These are phyloP conservation scores for Andrena praecox DNA, from an alignment of 2,888 invertebrate species.

Conservation along the genomic window DNA sequence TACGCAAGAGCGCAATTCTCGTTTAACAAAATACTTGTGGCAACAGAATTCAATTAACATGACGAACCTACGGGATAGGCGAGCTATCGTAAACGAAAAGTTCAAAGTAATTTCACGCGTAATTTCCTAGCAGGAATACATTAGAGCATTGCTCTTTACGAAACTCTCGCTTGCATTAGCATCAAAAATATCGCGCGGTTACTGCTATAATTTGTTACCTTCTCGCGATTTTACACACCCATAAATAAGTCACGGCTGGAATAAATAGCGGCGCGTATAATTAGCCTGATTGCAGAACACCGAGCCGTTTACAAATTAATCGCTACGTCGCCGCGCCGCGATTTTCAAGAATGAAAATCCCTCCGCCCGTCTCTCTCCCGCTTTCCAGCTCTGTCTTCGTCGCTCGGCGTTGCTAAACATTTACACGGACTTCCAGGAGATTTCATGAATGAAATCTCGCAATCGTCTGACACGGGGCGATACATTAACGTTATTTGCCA, in stretches of 20 bases:
- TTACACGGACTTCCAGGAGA: slow-evolving; percentile 33
- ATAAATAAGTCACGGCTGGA: slow-evolving; percentile 27
- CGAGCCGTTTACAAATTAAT: slow-evolving; percentile 6
- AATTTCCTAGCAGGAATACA: slow-evolving; percentile 6
- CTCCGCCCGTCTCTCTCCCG: neutral
- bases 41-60: slow-evolving; percentile 14
- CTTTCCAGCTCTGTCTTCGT: neutral
- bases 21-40: neutral
- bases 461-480: slow-evolving; percentile 63
- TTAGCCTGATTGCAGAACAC: slow-evolving; percentile 17
- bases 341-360: slow-evolving; percentile 33
- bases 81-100: slow-evolving; percentile 14
- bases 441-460: slow-evolving; percentile 72
- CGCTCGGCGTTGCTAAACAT: slow-evolving; percentile 23
- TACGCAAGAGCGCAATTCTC: neutral
- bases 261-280: slow-evolving; percentile 18
- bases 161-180: neutral
- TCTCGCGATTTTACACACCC: neutral
- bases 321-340: neutral
- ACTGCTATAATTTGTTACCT: neutral
- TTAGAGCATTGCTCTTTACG: neutral
- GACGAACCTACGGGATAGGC: neutral
- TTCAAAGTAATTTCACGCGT: slow-evolving; percentile 32
- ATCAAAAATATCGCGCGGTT: neutral
- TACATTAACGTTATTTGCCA: slow-evolving; percentile 70